A percentile compares a stretch with the other conserved stretches of the same genome.
Conservation (phyloP, 1,140 invertebrate genomes). For the Hypothenemus hampei region DNA sequence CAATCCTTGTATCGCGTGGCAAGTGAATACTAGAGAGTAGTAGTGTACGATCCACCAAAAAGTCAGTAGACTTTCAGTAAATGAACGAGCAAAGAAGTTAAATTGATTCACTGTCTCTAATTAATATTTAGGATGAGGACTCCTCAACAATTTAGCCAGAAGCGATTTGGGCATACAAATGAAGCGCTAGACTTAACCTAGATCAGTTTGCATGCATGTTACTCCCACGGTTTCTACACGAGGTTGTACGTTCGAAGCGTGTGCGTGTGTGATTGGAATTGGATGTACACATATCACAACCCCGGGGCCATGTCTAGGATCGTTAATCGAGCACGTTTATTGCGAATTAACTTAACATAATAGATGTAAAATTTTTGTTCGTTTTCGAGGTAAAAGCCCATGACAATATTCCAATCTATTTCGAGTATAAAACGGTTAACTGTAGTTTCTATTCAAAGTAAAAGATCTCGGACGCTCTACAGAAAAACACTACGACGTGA, state of each 20-base stretch:
- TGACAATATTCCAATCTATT: slow-evolving; percentile 30
- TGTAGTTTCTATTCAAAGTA: slow-evolving; percentile 30
- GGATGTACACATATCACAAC: too few relatives aligned
- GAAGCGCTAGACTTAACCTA: slow-evolving; percentile 21
- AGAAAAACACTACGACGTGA: slow-evolving; percentile 31
- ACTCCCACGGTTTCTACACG: slow-evolving; percentile 25
- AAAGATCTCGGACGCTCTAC: slow-evolving; percentile 19
- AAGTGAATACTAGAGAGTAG: too few relatives aligned
- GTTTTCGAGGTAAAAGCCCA: slow-evolving; percentile 4
- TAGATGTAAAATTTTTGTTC: neutral
- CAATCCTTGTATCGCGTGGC: too few relatives aligned
- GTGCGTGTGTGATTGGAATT: slow-evolving; percentile 21
- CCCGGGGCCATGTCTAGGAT: too few relatives aligned
- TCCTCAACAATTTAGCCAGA: slow-evolving; percentile 22
- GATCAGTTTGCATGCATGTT: slow-evolving; percentile 20
- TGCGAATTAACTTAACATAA: neutral
- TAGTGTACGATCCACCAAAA: too few relatives aligned
- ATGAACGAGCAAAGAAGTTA: too few relatives aligned
- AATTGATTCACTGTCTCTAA: too few relatives aligned
- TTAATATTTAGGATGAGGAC: slow-evolving; percentile 21
- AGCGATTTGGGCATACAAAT: slow-evolving; percentile 18
- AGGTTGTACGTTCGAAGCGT: slow-evolving; percentile 2
- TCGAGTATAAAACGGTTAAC: slow-evolving; percentile 30
- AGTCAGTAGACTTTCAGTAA: too few relatives aligned
- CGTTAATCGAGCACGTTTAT: neutral